A percentile compares a stretch with the other conserved stretches of the same genome.
Conservation (phyloP, 1,140 invertebrate species). For the Drosophila nebulosa region DNA sequence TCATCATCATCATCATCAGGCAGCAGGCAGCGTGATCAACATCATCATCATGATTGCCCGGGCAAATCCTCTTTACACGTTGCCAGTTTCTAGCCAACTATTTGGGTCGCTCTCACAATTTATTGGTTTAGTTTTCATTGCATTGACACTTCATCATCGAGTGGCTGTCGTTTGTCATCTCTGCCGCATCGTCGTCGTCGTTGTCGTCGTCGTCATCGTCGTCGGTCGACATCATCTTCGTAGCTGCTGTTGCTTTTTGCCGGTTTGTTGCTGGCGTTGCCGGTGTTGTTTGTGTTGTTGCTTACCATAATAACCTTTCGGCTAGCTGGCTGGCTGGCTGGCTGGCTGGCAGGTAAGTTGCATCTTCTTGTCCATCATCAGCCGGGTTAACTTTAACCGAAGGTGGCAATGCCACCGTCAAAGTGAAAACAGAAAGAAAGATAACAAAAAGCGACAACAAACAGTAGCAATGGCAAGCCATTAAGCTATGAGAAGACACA, state of each 20-base stretch:
- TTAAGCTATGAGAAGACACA: constrained; percentile 74
- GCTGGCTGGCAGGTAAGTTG: constrained; percentile 40
- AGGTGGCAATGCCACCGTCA: constrained; percentile 55
- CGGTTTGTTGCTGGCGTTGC: constrained; percentile 3
- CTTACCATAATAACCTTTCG: constrained; percentile 34
- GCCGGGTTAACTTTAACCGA: constrained; percentile 37
- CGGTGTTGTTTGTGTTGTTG: constrained; percentile 14
- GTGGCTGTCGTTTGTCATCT: constrained; percentile 74
- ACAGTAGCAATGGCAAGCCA: constrained; percentile 57
- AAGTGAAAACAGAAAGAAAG: constrained; percentile 47
- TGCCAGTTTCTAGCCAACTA: constrained; percentile 78
- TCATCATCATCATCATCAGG: not conserved
- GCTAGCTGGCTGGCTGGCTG: constrained; percentile 38
- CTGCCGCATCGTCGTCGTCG: constrained; percentile 29
- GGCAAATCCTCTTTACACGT: constrained; percentile 66
- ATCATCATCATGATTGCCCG: constrained; percentile 19
- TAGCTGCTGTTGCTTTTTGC: constrained; percentile 7
- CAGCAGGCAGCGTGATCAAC: not conserved
- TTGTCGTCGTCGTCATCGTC: constrained; percentile 6
- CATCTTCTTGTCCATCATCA: constrained; percentile 46
- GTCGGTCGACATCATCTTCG: constrained; percentile 8
- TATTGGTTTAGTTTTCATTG: constrained; percentile 81
- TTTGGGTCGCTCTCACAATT: constrained; percentile 81
- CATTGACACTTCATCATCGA: constrained; percentile 81
- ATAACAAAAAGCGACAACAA: constrained; percentile 39